Evolutionary conservation across 2,797 vertebrate species (phyloP).

Genomic region (Artibeus jamaicensis): DNA sequence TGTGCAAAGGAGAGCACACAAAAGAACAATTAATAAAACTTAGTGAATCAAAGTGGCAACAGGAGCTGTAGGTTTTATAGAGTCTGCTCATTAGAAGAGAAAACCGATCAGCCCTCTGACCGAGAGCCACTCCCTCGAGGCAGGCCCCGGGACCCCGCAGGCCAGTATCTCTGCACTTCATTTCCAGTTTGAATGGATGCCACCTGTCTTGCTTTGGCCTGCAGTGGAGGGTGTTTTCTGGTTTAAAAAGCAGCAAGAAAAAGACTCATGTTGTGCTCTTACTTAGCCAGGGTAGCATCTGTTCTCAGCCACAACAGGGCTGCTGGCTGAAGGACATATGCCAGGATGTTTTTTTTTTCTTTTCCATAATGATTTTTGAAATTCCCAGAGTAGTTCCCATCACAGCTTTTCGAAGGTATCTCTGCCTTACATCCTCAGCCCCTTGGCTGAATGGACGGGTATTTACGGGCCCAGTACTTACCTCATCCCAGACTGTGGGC

Average conservation of each 20-base stretch:
- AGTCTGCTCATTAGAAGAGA: constrained; percentile 60
- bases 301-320: constrained; percentile 33
- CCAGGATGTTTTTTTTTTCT: constrained; percentile 56
- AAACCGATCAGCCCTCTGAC: constrained; percentile 44
- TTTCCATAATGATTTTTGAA: constrained; percentile 36
- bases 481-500: background rate
- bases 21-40: constrained; percentile 71
- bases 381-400: background rate
- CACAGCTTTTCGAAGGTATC: background rate
- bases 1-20: constrained; percentile 49
- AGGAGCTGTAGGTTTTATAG: constrained; percentile 38
- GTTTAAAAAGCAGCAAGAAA: constrained; percentile 57
- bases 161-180: constrained; percentile 32
- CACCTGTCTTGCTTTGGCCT: constrained; percentile 57
- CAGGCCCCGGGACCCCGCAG: background rate
- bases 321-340: background rate
- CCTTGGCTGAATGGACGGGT: background rate
- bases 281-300: background rate
- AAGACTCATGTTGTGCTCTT: constrained; percentile 48
- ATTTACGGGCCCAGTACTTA: background rate
- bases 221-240: constrained; percentile 5
- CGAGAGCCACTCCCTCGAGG: constrained; percentile 18
- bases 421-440: background rate
- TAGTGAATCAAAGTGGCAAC: constrained; percentile 60
- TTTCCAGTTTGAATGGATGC: constrained; percentile 46